Evolutionary conservation across 2,888 invertebrate genomes (phyloP), one percentile per base, ranked within the genome.

Genomic region (Automeris io): DNA sequence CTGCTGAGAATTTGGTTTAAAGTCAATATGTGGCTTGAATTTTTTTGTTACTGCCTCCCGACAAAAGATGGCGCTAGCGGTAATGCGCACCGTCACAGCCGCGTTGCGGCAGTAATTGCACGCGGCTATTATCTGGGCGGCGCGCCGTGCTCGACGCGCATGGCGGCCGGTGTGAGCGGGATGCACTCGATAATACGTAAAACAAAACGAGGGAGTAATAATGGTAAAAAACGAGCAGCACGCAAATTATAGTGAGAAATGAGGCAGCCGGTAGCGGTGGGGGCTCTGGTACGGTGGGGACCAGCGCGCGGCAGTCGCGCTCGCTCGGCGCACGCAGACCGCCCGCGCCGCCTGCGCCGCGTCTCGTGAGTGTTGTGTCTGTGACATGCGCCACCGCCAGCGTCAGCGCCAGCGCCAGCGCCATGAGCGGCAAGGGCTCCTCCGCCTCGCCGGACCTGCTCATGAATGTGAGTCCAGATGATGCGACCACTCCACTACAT

Each of bases 201-300:
- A 86, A 85, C 85, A 85, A 85, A 85, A 85, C 86, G 83, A 81
- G 87, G 85, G 80, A 82, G 85, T 85, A 85, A 85, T 86, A 83
- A 87, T 83, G 81, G 81, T 85, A 83, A 86, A 86, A 86, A 86
- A 86, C 83, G 81, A 85, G 74, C 80, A 80, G 59, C 83, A 86
- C 86, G 86, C 85, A 86, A 86, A 86, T 86, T 86, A 86, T 83
- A 85, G 85, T 86, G 87, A 83, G 86, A 86, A 86, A 85, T 82
- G 82, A 81, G 83, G 80, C 81, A 83, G 81, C 79, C 83, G 85
- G 85, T 85, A 85, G 86, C 83, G 86, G 83, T 81, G 86, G 83
- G 85, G 86, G 77, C 70, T 61, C 57, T 56, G 54, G 66, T 61
- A 62, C 60, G 61, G 70, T 64, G 72, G 76, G 79, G 79, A 67